Evolutionary conservation across 2,113 vertebrate genomes (phyloP).

Genomic region (Gymnocephalus cernua): DNA sequence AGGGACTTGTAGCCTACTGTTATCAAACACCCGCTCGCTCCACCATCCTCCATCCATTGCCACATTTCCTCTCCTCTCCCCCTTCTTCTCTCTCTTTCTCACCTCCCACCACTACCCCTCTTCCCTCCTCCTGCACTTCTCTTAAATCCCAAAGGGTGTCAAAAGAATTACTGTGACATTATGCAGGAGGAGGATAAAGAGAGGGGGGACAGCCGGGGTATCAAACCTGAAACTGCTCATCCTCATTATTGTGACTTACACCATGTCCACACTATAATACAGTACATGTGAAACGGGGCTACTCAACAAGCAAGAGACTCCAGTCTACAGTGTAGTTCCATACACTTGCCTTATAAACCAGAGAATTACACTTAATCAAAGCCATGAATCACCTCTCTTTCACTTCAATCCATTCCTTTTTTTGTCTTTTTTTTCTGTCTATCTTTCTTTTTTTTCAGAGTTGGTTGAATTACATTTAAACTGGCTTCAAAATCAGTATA

Average conservation of each 20-base stretch:
- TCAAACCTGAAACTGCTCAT: neutral
- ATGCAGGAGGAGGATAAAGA: conserved; percentile 3
- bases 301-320: neutral
- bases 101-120: neutral
- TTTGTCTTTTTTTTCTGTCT: neutral
- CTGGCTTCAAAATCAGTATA: neutral
- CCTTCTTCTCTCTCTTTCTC: neutral
- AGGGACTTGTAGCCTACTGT: conserved; percentile 53
- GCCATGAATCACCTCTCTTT: neutral
- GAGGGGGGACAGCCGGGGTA: neutral
- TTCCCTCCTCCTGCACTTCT: conserved; percentile 2
- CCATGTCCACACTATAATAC: neutral
- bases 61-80: conserved; percentile 21
- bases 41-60: neutral
- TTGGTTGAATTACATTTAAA: neutral
- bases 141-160: conserved; percentile 33
- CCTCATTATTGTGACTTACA: conserved; percentile 14
- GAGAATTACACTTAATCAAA: neutral
- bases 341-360: neutral
- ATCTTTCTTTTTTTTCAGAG: too few species aligned
- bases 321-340: neutral
- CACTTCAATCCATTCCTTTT: neutral
- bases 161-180: conserved; percentile 30
- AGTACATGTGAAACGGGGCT: neutral
- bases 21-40: conserved; percentile 56